phyloP scores from a whole-genome alignment of 1,140 invertebrate genomes.

The Cepaea nemoralis region DNA sequence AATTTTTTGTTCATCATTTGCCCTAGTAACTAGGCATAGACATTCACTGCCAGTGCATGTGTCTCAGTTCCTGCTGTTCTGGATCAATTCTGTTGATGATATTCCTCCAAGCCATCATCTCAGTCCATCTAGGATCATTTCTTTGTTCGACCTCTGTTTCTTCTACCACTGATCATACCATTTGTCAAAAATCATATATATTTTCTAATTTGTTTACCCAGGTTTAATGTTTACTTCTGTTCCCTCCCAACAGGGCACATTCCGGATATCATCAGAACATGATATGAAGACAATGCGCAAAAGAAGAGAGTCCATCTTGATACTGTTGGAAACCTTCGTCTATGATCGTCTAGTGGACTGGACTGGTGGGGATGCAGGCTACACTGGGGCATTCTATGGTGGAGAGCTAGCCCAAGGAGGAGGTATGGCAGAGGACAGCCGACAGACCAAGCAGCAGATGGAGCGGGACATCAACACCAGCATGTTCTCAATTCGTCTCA shows the following conservation, averaged over 20 bases:
- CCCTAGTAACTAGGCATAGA: too few species aligned
- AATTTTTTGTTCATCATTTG: too few species aligned
- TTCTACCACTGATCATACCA: too few species aligned
- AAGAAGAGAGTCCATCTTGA: constrained; percentile 98
- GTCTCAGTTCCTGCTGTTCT: too few species aligned
- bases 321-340: constrained; percentile 98
- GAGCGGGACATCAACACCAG: constrained; percentile 85
- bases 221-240: not conserved
- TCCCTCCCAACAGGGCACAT: constrained; percentile 78
- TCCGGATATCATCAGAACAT: constrained; percentile 94
- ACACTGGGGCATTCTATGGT: constrained; percentile 78
- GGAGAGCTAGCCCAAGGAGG: constrained; percentile 70
- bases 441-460: constrained; percentile 75
- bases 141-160: too few species aligned
- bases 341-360: constrained; percentile 99
- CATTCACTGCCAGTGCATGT: too few species aligned
- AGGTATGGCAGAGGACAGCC: constrained; percentile 64
- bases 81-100: too few species aligned
- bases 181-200: too few species aligned
- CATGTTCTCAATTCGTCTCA: constrained; percentile 86
- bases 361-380: constrained; percentile 84
- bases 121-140: too few species aligned
- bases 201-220: too few species aligned
- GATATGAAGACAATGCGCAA: constrained; percentile 96
- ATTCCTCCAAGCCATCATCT: too few species aligned